Evolutionary conservation across 2,113 vertebrate genomes (phyloP).

Genomic region (Pseudonaja textilis): DNA sequence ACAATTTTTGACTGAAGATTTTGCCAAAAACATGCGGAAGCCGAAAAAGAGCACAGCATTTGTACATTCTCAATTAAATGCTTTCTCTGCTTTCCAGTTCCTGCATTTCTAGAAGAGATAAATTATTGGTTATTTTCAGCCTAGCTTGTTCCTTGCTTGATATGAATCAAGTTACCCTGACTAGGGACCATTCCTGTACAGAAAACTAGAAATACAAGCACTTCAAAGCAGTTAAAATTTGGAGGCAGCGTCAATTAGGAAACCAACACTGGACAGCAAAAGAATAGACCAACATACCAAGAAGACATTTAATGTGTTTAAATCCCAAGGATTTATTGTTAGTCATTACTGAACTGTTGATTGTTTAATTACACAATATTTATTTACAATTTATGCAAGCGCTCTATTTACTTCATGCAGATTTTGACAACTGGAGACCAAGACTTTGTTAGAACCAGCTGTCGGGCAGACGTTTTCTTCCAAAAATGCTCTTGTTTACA

Average conservation of each 20-base stretch:
- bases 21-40: neutral
- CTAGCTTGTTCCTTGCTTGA: neutral
- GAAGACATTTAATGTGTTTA: neutral
- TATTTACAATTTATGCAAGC: neutral
- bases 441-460: neutral
- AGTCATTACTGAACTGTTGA: neutral
- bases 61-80: neutral
- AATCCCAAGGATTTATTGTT: neutral
- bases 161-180: neutral
- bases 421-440: conserved; percentile 2
- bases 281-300: neutral
- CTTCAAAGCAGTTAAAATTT: neutral
- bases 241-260: neutral
- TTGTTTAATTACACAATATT: neutral
- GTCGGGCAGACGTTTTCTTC: neutral
- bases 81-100: neutral
- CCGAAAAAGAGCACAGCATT: neutral
- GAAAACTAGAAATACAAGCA: neutral
- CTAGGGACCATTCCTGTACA: neutral
- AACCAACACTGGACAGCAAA: neutral
- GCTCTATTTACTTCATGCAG: neutral
- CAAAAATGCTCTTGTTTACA: neutral
- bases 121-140: neutral
- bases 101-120: neutral
- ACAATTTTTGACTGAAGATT: neutral